Evolutionary conservation across 1,140 invertebrate species (phyloP), one percentile per base, ranked within the genome.

Genomic region (Drosophila rhopaloa): DNA sequence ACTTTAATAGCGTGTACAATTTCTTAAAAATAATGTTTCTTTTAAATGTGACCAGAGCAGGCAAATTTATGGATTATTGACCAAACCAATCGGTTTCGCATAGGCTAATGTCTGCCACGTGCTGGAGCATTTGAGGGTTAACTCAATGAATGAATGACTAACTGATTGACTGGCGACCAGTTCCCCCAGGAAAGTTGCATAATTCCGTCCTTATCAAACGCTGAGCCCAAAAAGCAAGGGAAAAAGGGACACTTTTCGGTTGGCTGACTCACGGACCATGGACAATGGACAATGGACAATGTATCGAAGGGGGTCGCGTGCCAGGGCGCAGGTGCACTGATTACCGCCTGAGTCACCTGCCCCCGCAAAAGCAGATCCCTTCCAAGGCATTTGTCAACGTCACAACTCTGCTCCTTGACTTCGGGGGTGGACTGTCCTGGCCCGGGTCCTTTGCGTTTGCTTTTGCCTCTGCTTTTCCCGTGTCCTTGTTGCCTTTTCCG

Each of bases 321-420:
- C 76, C 79, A 57, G 59, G 67, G 56, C 56, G 83, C 83, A 88
- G 83, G 83, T 88, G 83, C 83, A 88, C 79, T 88, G 83, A 86
- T 88, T 86, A 79, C 79, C 63, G 76, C 58, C 84, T 89, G 83
- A 88, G 76, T 88, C 84, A 88, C 77, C 37, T 19, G 16, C 40
- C 37, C 51, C 24, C 44, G n/a, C 6, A 32, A 7, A 32, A 32
- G 6, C 50, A 54, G 44, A 72, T 63, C 58, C 66, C 58, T 77
- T 37, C 60, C 60, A 58, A 57, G 55, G 84, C 83, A 88, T 88
- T 88, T 88, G 83, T 88, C 83, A 88, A 88, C 83, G 83, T 88
- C 83, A 88, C 68, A 56, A 47, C 62, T 51, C 29, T 48, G 61
- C 70, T 74, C 56, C 72, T 59, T 65, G 41, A 76, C 71, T 60